These are phyloP conservation scores for Camelus dromedarius DNA, from an alignment of 2,113 vertebrate genomes.

Conservation along the genomic window DNA sequence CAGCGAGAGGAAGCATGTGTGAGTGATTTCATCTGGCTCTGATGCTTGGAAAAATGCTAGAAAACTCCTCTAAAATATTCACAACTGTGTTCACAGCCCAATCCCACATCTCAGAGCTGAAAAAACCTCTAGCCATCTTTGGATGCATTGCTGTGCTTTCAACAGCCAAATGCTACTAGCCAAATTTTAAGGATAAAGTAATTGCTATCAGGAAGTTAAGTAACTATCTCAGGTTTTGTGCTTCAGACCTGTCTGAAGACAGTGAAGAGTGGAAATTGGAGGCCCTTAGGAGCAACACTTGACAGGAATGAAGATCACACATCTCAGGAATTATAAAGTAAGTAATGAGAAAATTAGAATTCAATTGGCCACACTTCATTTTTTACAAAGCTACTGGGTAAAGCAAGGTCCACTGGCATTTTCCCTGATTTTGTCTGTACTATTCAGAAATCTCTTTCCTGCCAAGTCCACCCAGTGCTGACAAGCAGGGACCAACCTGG, in stretches of 20 bases:
- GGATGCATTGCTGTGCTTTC: not conserved
- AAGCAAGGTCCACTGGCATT: not conserved
- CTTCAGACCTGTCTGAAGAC: not conserved
- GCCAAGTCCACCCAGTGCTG: not conserved
- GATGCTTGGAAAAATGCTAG: not conserved
- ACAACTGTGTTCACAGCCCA: not conserved
- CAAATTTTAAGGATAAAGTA: constrained; percentile 1
- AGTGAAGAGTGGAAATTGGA: not conserved
- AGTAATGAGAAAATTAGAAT: constrained; percentile 20
- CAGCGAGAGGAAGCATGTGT: not conserved
- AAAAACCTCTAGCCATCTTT: not conserved
- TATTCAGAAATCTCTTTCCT: constrained; percentile 3
- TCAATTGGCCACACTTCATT: constrained; percentile 3
- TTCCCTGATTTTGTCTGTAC: not conserved
- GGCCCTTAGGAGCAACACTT: not conserved
- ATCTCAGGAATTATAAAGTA: not conserved
- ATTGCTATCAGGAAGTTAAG: not conserved
- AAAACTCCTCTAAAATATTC: not conserved
- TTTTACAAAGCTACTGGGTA: constrained; percentile 22
- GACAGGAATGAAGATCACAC: not conserved
- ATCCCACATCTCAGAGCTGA: not conserved
- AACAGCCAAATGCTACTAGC: not conserved
- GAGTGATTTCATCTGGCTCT: not conserved
- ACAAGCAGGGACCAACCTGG: not conserved
- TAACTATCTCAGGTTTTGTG: not conserved